Evolutionary conservation across 2,113 vertebrate species (phyloP).

Genomic region (Mobula birostris): DNA sequence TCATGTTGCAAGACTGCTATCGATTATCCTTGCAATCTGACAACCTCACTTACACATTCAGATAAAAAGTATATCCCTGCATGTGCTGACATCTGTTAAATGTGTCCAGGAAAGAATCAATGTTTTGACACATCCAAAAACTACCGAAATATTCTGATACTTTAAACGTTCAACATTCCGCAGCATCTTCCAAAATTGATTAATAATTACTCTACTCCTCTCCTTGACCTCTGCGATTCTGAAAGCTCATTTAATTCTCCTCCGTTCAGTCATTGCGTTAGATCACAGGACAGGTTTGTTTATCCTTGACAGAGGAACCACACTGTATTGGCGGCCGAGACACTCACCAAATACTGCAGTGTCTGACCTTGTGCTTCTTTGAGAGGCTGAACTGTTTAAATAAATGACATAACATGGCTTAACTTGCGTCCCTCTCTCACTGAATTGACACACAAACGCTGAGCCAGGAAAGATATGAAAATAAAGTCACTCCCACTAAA

Average conservation of each 20-base stretch:
- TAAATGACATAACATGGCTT: not conserved
- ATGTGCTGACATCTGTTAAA: not conserved
- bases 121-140: not conserved
- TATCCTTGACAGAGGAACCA: not conserved
- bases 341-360: not conserved
- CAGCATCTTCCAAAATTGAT: not conserved
- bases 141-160: not conserved
- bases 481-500: not conserved
- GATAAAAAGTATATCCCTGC: not conserved
- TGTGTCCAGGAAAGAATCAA: not conserved
- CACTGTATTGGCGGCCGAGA: not conserved
- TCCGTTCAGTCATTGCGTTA: not conserved
- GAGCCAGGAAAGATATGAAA: not conserved
- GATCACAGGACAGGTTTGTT: not conserved
- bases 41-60: not conserved
- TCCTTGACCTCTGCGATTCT: not conserved
- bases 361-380: not conserved
- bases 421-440: not conserved
- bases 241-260: not conserved
- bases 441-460: not conserved
- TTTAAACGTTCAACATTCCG: not conserved
- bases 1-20: not conserved
- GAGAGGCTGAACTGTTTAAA: not conserved
- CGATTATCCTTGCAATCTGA: slow-evolving; percentile 7
- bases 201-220: not conserved